A percentile compares a stretch with the other conserved stretches of the same genome.
phyloP scores from a whole-genome alignment of 2,888 invertebrate species.

The Tipula lateralis region DNA sequence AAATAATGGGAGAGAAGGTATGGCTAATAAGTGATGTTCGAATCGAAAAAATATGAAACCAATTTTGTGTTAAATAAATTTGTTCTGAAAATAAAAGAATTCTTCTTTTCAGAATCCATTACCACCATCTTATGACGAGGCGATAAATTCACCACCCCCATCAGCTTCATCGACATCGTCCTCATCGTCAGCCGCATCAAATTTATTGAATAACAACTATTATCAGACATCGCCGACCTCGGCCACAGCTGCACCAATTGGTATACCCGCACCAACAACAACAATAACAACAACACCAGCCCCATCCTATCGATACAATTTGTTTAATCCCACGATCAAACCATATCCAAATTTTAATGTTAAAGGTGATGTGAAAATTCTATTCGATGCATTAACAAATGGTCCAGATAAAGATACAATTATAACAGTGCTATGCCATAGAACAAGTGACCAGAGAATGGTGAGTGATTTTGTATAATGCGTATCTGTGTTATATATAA shows the following conservation, averaged over 20 bases:
- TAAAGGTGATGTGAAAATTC: slow-evolving; percentile 4
- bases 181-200: not conserved
- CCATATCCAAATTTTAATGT: slow-evolving; percentile 21
- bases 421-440: not conserved
- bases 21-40: not conserved
- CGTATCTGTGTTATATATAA: not conserved
- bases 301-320: not conserved
- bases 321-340: not conserved
- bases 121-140: slow-evolving; percentile 15
- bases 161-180: not conserved
- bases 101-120: not conserved
- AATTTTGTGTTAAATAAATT: not conserved
- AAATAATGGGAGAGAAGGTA: not conserved
- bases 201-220: not conserved
- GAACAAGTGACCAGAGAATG: slow-evolving; percentile 25
- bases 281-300: not conserved
- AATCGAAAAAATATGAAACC: not conserved
- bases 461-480: not conserved
- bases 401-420: slow-evolving; percentile 14
- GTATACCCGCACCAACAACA: not conserved
- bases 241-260: not conserved
- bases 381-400: not conserved
- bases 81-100: not conserved
- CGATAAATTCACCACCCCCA: not conserved
- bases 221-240: not conserved